Conservation (phyloP, 2,888 invertebrate genomes). For the Abrostola tripartita region DNA sequence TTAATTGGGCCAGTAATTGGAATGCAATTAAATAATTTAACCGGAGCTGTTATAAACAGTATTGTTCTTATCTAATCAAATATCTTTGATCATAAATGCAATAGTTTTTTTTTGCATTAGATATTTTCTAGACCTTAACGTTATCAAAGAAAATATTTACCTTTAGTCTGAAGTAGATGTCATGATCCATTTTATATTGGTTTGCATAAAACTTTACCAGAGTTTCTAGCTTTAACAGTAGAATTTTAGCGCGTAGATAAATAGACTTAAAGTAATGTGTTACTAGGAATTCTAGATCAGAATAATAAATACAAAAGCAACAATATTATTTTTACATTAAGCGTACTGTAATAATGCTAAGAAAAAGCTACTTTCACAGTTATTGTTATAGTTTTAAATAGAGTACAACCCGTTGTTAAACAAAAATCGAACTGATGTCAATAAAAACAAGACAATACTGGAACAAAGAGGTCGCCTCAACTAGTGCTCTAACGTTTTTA, state of each 20-base stretch:
- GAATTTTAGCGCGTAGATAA: slow-evolving; percentile 3
- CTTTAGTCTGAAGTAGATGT: background rate
- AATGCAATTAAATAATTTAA: background rate
- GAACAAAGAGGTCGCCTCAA: background rate
- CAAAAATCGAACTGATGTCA: too few relatives aligned
- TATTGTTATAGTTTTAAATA: too few relatives aligned
- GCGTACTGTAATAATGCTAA: background rate
- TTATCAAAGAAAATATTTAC: background rate
- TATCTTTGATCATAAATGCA: background rate
- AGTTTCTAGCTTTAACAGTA: slow-evolving; percentile 20
- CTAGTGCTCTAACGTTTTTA: slow-evolving; percentile 5
- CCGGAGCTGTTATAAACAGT: background rate
- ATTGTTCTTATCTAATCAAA: background rate
- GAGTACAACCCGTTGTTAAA: too few relatives aligned
- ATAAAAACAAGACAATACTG: too few relatives aligned
- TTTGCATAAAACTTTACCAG: slow-evolving; percentile 6
- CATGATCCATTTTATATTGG: slow-evolving; percentile 18
- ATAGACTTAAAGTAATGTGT: background rate
- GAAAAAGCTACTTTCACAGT: too few relatives aligned
- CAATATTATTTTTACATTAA: background rate
- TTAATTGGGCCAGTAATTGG: slow-evolving; percentile 3
- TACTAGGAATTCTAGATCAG: background rate
- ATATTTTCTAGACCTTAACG: too few relatives aligned
- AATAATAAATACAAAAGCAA: background rate
- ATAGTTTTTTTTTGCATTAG: background rate